These are phyloP conservation scores for Montipora cactus DNA, from an alignment of 64 coral and sea anemone species.

Conservation along the genomic window DNA sequence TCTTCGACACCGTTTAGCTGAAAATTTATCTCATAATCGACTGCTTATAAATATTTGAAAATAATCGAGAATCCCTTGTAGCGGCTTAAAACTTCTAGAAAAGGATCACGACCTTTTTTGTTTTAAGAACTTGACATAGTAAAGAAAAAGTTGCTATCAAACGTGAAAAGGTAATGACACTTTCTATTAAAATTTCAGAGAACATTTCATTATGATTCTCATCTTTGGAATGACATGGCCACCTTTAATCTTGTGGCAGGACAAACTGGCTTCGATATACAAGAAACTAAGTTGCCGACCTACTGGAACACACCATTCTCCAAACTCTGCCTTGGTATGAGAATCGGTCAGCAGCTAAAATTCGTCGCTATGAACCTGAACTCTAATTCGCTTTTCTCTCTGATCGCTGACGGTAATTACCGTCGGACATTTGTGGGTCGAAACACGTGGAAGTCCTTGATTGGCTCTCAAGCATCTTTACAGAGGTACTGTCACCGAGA, in stretches of 20 bases:
- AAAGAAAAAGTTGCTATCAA: background rate
- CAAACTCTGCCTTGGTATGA: constrained; percentile 44
- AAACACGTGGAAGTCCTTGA: background rate
- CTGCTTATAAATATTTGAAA: too few species aligned
- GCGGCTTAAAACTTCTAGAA: too few species aligned
- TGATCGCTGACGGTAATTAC: constrained; percentile 3
- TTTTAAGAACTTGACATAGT: too few species aligned
- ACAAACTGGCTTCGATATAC: background rate
- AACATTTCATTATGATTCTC: constrained; percentile 40
- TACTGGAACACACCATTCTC: constrained; percentile 52
- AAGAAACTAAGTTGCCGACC: constrained; percentile 47
- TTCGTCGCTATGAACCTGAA: background rate
- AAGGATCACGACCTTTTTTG: too few species aligned
- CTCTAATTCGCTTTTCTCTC: background rate
- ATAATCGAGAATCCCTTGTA: too few species aligned
- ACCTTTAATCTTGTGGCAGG: background rate
- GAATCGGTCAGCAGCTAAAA: background rate
- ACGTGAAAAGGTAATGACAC: background rate
- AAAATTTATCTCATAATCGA: too few species aligned
- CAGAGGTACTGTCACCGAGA: background rate
- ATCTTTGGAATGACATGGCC: background rate
- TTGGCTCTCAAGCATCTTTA: background rate
- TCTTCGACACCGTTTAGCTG: too few species aligned
- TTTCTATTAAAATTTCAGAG: background rate
- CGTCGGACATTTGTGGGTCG: background rate